Percentiles rank a stretch among this genome's conserved stretches.
phyloP scores from a whole-genome alignment of 92 coral and sea anemone genomes.

The Desmophyllum pertusum region DNA sequence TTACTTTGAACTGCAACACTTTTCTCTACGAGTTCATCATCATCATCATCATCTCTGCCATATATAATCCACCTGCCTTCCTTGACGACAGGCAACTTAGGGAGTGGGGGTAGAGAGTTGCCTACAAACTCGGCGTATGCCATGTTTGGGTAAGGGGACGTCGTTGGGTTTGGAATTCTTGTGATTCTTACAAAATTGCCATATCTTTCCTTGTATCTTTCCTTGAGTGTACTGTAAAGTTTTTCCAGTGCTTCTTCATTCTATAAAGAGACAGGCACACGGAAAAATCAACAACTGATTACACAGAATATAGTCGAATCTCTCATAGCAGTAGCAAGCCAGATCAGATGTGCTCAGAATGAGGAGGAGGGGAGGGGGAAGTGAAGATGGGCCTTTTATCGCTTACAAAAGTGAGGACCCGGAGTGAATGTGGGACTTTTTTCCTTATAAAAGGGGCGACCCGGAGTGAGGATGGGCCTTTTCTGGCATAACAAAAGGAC shows the following conservation, averaged over 20 bases:
- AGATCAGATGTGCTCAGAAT: no score
- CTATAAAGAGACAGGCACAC: constrained; percentile 37
- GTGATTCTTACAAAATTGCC: constrained; percentile 87
- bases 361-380: no score
- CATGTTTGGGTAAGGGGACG: constrained; percentile 86
- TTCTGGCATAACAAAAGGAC: no score
- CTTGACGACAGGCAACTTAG: constrained; percentile 81
- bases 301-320: not conserved
- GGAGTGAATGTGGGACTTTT: no score
- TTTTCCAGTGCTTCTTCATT: constrained; percentile 80
- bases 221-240: constrained; percentile 79
- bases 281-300: not conserved
- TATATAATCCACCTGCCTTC: constrained; percentile 81
- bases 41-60: constrained; percentile 35
- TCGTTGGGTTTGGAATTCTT: constrained; percentile 84
- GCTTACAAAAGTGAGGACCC: no score
- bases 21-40: not conserved
- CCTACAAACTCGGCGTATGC: constrained; percentile 94
- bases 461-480: no score
- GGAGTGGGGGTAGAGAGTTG: constrained; percentile 88
- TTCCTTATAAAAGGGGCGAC: no score
- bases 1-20: constrained; percentile 13
- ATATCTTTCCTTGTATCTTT: constrained; percentile 86
- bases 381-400: no score
- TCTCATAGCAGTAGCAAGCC: not conserved